These are phyloP conservation scores for Phrynosoma blainvillii DNA, from an alignment of 2,113 vertebrate species.

Conservation along the genomic window DNA sequence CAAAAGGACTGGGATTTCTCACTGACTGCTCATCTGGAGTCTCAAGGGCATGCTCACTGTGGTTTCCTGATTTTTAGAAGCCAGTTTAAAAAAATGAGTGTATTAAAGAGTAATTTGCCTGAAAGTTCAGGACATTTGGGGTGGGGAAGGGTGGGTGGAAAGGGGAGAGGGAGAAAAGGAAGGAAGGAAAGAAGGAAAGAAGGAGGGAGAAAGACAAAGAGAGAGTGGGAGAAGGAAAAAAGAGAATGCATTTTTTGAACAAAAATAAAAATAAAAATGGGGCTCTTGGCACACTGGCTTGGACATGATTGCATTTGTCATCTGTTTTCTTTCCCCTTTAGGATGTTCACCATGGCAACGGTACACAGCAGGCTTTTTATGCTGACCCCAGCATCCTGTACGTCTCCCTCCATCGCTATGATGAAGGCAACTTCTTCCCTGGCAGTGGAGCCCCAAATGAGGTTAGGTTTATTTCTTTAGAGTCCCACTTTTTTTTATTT, in stretches of 20 bases:
- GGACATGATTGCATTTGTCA: slow-evolving; percentile 88
- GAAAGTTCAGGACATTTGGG: slow-evolving; percentile 83
- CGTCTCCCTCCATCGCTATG: slow-evolving; percentile 91
- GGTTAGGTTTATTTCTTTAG: slow-evolving; percentile 94
- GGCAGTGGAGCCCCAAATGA: slow-evolving; percentile 94
- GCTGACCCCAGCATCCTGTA: slow-evolving; percentile 93
- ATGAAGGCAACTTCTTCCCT: slow-evolving; percentile 93
- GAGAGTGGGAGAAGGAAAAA: slow-evolving; percentile 56
- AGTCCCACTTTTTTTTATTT: slow-evolving; percentile 78
- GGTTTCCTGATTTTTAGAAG: slow-evolving; percentile 92
- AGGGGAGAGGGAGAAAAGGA: slow-evolving; percentile 75
- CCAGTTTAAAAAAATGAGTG: slow-evolving; percentile 91
- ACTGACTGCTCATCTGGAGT: slow-evolving; percentile 87
- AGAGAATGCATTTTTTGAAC: slow-evolving; percentile 65
- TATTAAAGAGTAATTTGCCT: slow-evolving; percentile 92
- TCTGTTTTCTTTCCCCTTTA: slow-evolving; percentile 92
- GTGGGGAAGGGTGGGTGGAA: slow-evolving; percentile 60
- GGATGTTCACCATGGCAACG: slow-evolving; percentile 94
- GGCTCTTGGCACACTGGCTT: slow-evolving; percentile 71
- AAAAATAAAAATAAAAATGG: slow-evolving; percentile 28
- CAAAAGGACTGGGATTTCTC: slow-evolving; percentile 93
- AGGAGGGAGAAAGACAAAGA: slow-evolving; percentile 69
- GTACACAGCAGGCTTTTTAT: slow-evolving; percentile 88
- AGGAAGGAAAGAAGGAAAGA: slow-evolving; percentile 71
- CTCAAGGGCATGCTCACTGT: slow-evolving; percentile 88